These are phyloP conservation scores for Alaudala cheleensis DNA, from an alignment of 2,113 vertebrate species.

Conservation along the genomic window DNA sequence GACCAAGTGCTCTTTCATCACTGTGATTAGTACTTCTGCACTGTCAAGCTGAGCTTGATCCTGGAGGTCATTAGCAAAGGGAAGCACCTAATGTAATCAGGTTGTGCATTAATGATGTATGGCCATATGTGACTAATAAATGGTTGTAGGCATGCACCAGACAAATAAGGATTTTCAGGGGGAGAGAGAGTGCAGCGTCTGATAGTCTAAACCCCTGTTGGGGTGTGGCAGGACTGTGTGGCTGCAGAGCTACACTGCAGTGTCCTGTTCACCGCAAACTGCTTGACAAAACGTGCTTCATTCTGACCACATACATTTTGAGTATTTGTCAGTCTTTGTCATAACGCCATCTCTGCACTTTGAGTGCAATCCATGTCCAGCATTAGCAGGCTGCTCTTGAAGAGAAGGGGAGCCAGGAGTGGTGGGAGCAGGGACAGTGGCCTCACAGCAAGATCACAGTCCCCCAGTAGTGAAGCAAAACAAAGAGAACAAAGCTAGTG, in stretches of 20 bases:
- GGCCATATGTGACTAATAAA: background rate
- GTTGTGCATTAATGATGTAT: background rate
- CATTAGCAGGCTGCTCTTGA: background rate
- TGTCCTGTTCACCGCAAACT: background rate
- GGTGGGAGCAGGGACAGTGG: background rate
- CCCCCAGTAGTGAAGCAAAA: background rate
- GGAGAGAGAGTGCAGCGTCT: background rate
- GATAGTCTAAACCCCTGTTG: background rate
- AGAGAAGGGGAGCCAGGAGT: background rate
- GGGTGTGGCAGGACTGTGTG: fast-evolving
- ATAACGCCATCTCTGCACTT: background rate
- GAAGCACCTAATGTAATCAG: background rate
- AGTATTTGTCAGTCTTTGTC: background rate
- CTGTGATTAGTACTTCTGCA: background rate
- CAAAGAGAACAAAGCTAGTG: background rate
- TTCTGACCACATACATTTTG: background rate
- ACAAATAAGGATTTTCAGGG: background rate
- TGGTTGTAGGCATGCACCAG: background rate
- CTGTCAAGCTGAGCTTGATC: background rate
- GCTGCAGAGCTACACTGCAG: background rate
- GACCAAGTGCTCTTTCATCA: background rate
- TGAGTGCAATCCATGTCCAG: background rate
- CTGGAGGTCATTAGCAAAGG: background rate
- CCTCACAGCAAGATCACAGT: fast-evolving
- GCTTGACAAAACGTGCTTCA: background rate